Evolutionary conservation across 1,140 invertebrate species (phyloP).

Genomic region (fruit fly (Drosophila melanogaster)): DNA sequence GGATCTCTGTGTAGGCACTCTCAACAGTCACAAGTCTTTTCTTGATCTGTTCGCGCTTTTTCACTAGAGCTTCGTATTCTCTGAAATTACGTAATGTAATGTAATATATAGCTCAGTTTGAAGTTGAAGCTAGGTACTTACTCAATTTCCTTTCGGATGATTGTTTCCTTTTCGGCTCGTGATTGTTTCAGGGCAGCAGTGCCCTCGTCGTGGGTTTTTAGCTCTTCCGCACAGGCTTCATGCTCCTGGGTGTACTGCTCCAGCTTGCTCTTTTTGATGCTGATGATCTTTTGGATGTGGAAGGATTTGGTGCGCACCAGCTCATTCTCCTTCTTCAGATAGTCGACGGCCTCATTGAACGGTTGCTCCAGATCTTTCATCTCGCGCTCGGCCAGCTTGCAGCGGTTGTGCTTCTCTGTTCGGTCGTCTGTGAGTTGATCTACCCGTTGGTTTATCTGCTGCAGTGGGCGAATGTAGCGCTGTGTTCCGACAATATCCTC

Average conservation of each 20-base stretch:
- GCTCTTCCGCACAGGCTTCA: constrained; percentile 85
- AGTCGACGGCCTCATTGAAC: constrained; percentile 94
- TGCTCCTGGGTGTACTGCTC: constrained; percentile 85
- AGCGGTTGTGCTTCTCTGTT: constrained; percentile 94
- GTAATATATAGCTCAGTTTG: neutral
- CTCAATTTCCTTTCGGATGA: constrained; percentile 86
- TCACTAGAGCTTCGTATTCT: constrained; percentile 86
- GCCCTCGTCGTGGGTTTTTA: constrained; percentile 86
- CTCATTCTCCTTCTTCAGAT: constrained; percentile 92
- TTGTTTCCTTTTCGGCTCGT: constrained; percentile 86
- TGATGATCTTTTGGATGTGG: constrained; percentile 89
- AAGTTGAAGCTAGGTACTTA: constrained; percentile 68
- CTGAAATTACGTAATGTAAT: constrained; percentile 60
- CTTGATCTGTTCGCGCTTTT: constrained; percentile 87
- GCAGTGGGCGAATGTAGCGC: constrained; percentile 94
- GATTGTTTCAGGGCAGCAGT: constrained; percentile 86
- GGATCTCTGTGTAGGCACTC: constrained; percentile 87
- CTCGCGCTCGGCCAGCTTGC: constrained; percentile 96
- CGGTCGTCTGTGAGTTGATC: constrained; percentile 92
- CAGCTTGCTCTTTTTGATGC: constrained; percentile 86
- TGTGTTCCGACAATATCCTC: constrained; percentile 99
- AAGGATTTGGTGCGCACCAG: constrained; percentile 89
- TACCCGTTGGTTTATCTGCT: constrained; percentile 90
- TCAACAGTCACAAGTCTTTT: constrained; percentile 85
- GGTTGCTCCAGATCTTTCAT: constrained; percentile 93